Evolutionary conservation across 1,140 invertebrate species (phyloP).

Genomic region (Orchestia grillus): DNA sequence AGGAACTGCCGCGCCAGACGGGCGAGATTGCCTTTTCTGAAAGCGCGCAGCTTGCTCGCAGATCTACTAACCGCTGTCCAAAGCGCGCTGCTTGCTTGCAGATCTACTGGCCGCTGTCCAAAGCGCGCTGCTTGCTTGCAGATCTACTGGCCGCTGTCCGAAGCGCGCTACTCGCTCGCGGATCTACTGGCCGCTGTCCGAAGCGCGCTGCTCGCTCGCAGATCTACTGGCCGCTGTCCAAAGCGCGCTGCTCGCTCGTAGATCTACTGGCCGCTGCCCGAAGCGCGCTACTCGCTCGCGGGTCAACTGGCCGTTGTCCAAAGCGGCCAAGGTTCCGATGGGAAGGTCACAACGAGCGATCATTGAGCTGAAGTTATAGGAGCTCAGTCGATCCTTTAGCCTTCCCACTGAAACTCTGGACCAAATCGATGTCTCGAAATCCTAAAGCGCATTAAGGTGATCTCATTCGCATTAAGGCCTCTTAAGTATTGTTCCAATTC

Average conservation of each 20-base stretch:
- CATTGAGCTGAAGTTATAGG: conserved; percentile 13
- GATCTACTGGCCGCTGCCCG: too few species aligned
- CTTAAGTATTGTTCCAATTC: neutral
- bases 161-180: too few species aligned
- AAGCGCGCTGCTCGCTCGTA: too few species aligned
- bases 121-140: too few species aligned
- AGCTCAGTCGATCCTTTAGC: neutral
- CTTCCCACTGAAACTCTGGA: neutral
- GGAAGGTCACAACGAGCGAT: conserved; percentile 32
- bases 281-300: too few species aligned
- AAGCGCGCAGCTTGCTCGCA: neutral
- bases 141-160: too few species aligned
- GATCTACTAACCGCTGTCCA: too few species aligned
- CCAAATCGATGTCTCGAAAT: conserved; percentile 21
- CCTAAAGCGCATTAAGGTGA: conserved; percentile 21
- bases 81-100: too few species aligned
- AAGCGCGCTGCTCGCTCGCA: too few species aligned
- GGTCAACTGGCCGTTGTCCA: conserved; percentile 1
- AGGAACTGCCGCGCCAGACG: neutral
- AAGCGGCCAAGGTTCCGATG: conserved; percentile 27
- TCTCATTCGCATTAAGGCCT: conserved; percentile 18
- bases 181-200: too few species aligned
- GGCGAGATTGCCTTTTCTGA: neutral
- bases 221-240: too few species aligned
- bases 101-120: too few species aligned